Conservation (phyloP, 2,797 vertebrate genomes). For the Octomys mimax region DNA sequence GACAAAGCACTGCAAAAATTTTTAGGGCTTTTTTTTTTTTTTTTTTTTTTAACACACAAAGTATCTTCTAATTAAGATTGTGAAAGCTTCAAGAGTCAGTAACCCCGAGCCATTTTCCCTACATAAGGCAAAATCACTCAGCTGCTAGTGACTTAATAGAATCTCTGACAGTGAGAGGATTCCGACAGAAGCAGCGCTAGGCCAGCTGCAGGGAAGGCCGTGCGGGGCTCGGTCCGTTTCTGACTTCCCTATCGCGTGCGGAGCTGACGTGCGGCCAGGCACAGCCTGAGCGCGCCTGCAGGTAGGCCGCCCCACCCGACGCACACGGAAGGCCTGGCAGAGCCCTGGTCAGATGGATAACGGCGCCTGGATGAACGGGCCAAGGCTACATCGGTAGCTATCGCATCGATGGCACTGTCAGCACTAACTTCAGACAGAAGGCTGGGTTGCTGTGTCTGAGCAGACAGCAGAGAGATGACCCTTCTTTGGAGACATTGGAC, state of each 20-base stretch:
- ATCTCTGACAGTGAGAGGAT: background rate
- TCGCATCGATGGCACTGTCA: background rate
- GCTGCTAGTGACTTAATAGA: slow-evolving; percentile 3
- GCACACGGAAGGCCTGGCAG: background rate
- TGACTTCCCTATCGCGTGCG: background rate
- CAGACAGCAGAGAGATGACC: background rate
- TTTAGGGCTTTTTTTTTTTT: too few relatives aligned
- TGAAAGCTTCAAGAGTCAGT: slow-evolving; percentile 36
- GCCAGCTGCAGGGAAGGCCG: background rate
- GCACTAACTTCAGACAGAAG: background rate
- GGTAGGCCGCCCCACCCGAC: background rate
- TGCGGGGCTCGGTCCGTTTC: background rate
- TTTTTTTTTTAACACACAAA: background rate
- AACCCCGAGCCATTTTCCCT: background rate
- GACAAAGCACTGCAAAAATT: background rate
- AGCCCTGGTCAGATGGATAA: background rate
- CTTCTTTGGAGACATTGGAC: background rate
- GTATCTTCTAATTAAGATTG: background rate
- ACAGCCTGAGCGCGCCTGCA: background rate
- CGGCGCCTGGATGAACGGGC: background rate
- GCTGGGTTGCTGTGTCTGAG: background rate
- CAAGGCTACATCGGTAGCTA: background rate
- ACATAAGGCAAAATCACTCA: background rate
- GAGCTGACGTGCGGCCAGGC: background rate
- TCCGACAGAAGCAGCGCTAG: background rate